Evolutionary conservation across 1,140 invertebrate genomes (phyloP), one percentile per base, ranked within the genome.

Genomic region (Phymorhynchus buccinoides): DNA sequence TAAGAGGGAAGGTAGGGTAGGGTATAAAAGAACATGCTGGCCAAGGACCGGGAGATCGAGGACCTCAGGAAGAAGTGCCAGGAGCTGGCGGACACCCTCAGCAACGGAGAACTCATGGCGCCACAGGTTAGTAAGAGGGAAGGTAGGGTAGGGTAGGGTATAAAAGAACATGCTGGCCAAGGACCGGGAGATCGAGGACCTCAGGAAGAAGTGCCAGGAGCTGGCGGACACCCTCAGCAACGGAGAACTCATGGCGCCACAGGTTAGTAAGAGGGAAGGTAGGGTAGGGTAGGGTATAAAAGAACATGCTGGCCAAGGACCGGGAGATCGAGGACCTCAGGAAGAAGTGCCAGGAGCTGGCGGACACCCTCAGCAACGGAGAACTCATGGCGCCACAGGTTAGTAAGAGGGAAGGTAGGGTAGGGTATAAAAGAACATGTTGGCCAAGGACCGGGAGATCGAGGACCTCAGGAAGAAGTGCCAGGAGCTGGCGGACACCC

Each of bases 31-130:
- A 89, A 82, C 44, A 91, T 91, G 89, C 86, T 92, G 66, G 80
- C 89, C 22, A 92, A 92, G 82, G 94, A 94, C 83, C 87, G 89
- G 22, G 93, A 94, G 87, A 93, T 94, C 56, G 92, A 93, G 80
- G 88, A 92, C 32, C 90, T 94, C 44, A 91, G 93, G 62, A 91
- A 90, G 52, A 91, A 93, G 79, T 93, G 93, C 87, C 92, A 93
- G 71, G 91, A 93, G 48, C 89, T 94, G n/a, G 90, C 90, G 14
- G 90, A 92, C 82, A 87, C 89, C 56, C 90, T 93, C 30, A 90
- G 90, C 79, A 90, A 90, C 71, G 87, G 88, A n/a, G 89, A 90
- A 44, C 85, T 89, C 52, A 81, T 88, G 42, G 88, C 87, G 42
- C 89, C 91, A 39, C 88, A 91, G 89, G 91, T 92, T 85, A 81